Percentiles rank a stretch among this genome's conserved stretches.
Conservation (phyloP, 2,113 vertebrate genomes). For the Acanthisitta chloris region DNA sequence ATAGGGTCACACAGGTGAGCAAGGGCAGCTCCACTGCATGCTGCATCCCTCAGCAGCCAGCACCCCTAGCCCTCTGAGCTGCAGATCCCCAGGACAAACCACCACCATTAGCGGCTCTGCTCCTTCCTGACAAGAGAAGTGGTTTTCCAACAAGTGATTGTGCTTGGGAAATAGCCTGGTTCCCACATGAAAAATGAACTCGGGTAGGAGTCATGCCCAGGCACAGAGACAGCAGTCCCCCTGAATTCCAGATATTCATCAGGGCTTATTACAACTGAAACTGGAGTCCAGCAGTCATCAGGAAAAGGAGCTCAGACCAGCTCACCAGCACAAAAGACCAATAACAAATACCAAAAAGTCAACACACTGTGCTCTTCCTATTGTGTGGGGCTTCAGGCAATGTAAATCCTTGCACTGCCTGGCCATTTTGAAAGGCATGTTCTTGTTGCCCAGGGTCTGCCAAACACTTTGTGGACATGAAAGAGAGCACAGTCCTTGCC, state of each 20-base stretch:
- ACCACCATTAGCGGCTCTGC: neutral
- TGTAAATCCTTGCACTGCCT: neutral
- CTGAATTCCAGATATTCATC: neutral
- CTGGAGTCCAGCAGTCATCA: neutral
- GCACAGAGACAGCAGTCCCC: neutral
- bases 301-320: neutral
- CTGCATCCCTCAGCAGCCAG: neutral
- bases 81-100: neutral
- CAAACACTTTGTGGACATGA: neutral
- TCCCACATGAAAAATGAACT: neutral
- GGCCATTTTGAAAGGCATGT: neutral
- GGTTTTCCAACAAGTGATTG: neutral
- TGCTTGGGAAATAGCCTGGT: neutral
- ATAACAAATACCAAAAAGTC: neutral
- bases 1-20: fast-evolving
- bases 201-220: neutral
- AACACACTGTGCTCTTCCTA: neutral
- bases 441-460: neutral
- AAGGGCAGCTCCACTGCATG: fast-evolving
- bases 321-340: neutral
- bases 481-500: neutral
- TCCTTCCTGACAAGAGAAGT: neutral
- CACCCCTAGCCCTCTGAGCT: neutral
- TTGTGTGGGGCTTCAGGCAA: neutral
- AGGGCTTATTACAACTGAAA: neutral